A percentile compares a stretch with the other conserved stretches of the same genome.
Conservation (phyloP, 2,888 invertebrate genomes). For the Nemotelus pantherinus region DNA sequence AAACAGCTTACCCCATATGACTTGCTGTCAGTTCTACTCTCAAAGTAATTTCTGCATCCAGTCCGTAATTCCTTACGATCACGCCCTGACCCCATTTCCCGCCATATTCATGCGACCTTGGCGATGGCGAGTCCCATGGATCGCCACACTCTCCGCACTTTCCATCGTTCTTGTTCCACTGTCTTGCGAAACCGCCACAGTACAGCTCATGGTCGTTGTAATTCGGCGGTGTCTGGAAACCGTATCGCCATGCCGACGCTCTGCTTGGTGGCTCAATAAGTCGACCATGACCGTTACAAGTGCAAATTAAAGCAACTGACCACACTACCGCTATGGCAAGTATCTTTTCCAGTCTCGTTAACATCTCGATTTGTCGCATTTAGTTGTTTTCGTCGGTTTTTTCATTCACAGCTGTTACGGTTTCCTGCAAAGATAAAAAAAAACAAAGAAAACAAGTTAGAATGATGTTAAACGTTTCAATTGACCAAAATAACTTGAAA, state of each 20-base stretch:
- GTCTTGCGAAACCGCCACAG: slow-evolving; percentile 87
- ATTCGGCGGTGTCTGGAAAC: slow-evolving; percentile 86
- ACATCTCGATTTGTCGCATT: slow-evolving; percentile 23
- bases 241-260: slow-evolving; percentile 89
- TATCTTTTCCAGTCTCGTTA: slow-evolving; percentile 17
- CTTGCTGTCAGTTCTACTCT: slow-evolving; percentile 88
- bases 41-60: slow-evolving; percentile 74
- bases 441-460: not conserved
- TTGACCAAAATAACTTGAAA: not conserved
- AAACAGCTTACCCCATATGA: slow-evolving; percentile 73
- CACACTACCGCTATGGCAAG: slow-evolving; percentile 4
- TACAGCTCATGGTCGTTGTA: slow-evolving; percentile 90
- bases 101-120: slow-evolving; percentile 83
- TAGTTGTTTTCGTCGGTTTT: not conserved
- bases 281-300: slow-evolving; percentile 61
- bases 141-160: slow-evolving; percentile 90
- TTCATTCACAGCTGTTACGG: not conserved
- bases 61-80: slow-evolving; percentile 80
- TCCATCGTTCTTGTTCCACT: slow-evolving; percentile 82
- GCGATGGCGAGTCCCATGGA: slow-evolving; percentile 77
- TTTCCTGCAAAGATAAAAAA: not conserved
- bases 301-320: slow-evolving; percentile 26
- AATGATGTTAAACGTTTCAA: not conserved
- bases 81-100: slow-evolving; percentile 85
- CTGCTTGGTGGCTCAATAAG: slow-evolving; percentile 84